A percentile compares a stretch with the other conserved stretches of the same genome.
Conservation (phyloP, 2,888 invertebrate genomes). For the Coenonympha arcania region DNA sequence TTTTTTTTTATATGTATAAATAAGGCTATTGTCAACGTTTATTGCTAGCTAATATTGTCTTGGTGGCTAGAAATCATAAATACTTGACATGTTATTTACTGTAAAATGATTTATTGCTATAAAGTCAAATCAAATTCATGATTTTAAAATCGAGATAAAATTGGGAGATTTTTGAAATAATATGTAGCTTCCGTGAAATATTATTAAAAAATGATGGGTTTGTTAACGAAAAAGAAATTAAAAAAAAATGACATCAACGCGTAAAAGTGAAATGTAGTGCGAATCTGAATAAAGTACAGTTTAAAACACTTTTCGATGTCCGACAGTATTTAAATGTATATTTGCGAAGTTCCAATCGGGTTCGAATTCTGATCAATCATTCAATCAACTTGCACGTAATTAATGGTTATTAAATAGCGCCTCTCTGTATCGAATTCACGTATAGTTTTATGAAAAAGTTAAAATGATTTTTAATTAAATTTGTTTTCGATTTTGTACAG, state of each 20-base stretch:
- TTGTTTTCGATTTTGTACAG: no score
- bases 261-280: background rate
- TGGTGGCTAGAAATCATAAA: background rate
- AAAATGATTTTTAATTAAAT: no score
- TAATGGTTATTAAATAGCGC: slow-evolving; percentile 51
- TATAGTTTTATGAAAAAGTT: slow-evolving; percentile 19
- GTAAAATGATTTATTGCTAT: no score
- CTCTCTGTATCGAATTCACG: slow-evolving; percentile 49
- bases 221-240: no score
- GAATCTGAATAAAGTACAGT: background rate
- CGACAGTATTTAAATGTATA: background rate
- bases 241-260: background rate
- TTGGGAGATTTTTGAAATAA: background rate
- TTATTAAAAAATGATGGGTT: no score
- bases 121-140: background rate
- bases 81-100: no score
- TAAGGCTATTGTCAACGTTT: background rate
- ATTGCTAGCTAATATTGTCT: no score
- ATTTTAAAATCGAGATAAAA: background rate
- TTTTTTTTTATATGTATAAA: background rate
- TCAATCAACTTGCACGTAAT: slow-evolving; percentile 51
- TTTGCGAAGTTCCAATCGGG: background rate
- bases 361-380: slow-evolving; percentile 42
- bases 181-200: no score
- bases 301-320: background rate